These are phyloP conservation scores for Lycorma delicatula DNA, from an alignment of 1,140 invertebrate genomes.

Conservation along the genomic window DNA sequence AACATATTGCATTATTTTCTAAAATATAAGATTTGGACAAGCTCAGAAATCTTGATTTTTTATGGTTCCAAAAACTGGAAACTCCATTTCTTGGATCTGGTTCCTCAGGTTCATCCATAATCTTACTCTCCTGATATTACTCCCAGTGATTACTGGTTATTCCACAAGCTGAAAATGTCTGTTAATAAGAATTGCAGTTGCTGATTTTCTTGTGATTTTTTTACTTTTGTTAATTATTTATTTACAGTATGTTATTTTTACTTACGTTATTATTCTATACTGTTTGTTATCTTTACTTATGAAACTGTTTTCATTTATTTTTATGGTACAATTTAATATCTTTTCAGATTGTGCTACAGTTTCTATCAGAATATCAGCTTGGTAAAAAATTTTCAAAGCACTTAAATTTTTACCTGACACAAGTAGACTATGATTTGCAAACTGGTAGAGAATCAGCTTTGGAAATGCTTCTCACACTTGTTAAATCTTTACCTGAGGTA, in stretches of 20 bases:
- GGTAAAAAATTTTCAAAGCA: slow-evolving; percentile 58
- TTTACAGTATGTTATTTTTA: slow-evolving; percentile 2
- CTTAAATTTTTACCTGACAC: slow-evolving; percentile 70
- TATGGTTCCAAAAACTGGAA: too few species aligned
- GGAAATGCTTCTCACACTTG: slow-evolving; percentile 70
- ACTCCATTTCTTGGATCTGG: too few species aligned
- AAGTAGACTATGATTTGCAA: slow-evolving; percentile 70
- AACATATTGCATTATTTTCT: too few species aligned
- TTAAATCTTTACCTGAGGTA: slow-evolving; percentile 66
- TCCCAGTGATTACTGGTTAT: too few species aligned
- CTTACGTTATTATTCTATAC: background rate
- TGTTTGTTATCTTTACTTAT: slow-evolving; percentile 8
- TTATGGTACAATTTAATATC: too few species aligned
- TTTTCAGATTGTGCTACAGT: slow-evolving; percentile 59
- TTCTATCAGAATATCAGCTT: slow-evolving; percentile 74
- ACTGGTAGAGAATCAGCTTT: slow-evolving; percentile 75
- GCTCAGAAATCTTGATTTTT: too few species aligned
- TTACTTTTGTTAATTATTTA: background rate
- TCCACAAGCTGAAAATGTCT: too few species aligned
- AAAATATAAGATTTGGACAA: too few species aligned
- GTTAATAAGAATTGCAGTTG: too few species aligned
- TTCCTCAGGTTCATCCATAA: too few species aligned
- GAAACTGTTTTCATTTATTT: slow-evolving; percentile 2
- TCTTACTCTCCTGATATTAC: too few species aligned
- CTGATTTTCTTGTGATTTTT: too few species aligned